phyloP scores from a whole-genome alignment of 2,888 invertebrate species.

The Drosophila emarginata region DNA sequence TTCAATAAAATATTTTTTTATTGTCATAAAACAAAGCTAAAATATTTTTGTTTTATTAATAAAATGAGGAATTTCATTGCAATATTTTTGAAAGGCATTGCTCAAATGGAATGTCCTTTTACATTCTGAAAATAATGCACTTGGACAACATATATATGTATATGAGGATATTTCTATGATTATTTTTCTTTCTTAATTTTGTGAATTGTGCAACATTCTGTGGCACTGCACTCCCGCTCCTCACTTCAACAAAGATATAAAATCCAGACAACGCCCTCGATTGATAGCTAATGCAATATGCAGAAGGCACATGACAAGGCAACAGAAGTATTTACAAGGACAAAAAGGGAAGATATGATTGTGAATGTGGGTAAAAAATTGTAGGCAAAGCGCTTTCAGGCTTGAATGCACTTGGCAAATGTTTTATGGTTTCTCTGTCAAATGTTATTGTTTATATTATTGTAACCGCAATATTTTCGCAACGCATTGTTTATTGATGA shows the following conservation, averaged over 20 bases:
- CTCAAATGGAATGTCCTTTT: too few relatives aligned
- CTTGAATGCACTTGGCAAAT: conserved; percentile 40
- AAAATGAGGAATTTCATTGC: too few relatives aligned
- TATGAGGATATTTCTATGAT: too few relatives aligned
- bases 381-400: conserved; percentile 10
- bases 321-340: neutral
- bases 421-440: conserved; percentile 40
- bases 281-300: conserved; percentile 5
- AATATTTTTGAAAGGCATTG: too few relatives aligned
- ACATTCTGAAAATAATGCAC: too few relatives aligned
- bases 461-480: conserved; percentile 40
- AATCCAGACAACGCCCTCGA: neutral
- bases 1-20: too few relatives aligned
- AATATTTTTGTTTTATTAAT: too few relatives aligned
- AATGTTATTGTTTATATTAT: conserved; percentile 54
- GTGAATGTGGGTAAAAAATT: neutral
- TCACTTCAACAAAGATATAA: neutral
- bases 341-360: neutral
- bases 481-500: conserved; percentile 52
- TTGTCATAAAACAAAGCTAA: too few relatives aligned
- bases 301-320: neutral
- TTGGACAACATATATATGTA: too few relatives aligned
- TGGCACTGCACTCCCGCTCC: too few relatives aligned
- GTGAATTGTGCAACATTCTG: too few relatives aligned
- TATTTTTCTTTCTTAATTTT: too few relatives aligned